Evolutionary conservation across 2,797 vertebrate species (phyloP), one percentile per base, ranked within the genome.

Genomic region (Lacerta agilis): DNA sequence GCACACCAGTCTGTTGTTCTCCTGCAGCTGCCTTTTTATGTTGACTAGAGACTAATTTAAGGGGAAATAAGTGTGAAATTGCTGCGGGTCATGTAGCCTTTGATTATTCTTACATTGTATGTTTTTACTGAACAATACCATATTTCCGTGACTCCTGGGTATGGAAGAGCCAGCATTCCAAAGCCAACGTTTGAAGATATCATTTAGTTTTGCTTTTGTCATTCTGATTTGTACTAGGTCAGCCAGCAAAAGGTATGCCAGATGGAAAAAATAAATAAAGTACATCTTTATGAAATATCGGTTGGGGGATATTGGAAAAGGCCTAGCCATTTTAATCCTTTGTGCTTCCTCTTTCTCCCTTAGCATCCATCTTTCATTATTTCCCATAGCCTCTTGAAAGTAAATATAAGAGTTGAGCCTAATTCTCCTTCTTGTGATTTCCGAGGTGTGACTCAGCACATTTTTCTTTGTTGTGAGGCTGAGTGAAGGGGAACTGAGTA

Each of bases 221-320:
- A 2, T 85, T 87, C 81, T 69, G 36, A 5, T 86, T 88, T 89
- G 80, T 79, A 25, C 33, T 27, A 33, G 67, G 83, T 73, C 77
- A 85, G n/a, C 11, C 81, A 79, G 41, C 78, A 66, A 89, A 92
- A 87, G 36, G 64, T 43, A 43, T 81, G 15, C 18, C 81, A 49
- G 78, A 71, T 79, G 23, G 72, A 66, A 20, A 67, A 84, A 73
- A 33, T 55, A 87, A 88, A 58, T 49, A 77, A 89, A 91, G 69
- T 79, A 77, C 13, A 64, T 75, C 8, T 92, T 82, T 49, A 2
- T 69, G 75, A 91, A 90, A 87, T 71, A 77, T 82, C 41, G 25
- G 78, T 83, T 93, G 66, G 66, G 55, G 41, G 83, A 83, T 88
- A 81, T 38, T 89, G 81, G 58, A 89, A 89, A 85, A 86, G 43